These are phyloP conservation scores for Periparus ater DNA, from an alignment of 2,797 vertebrate genomes.

Conservation along the genomic window DNA sequence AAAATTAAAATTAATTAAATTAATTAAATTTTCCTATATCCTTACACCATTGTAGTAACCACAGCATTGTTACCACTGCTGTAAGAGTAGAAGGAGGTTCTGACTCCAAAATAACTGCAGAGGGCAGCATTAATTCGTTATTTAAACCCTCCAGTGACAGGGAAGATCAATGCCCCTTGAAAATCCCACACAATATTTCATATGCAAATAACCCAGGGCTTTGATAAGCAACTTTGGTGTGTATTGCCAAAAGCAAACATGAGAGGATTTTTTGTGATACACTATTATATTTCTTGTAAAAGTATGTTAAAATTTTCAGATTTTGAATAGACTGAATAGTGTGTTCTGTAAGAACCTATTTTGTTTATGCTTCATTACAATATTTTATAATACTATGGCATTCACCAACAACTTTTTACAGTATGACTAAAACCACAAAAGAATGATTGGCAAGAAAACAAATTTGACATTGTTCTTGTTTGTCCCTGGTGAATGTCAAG, in stretches of 20 bases:
- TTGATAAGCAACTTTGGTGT: neutral
- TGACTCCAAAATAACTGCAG: constrained; percentile 18
- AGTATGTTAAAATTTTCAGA: neutral
- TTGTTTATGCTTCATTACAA: neutral
- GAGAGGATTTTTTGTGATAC: neutral
- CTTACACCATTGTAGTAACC: neutral
- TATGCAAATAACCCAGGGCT: neutral
- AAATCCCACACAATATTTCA: neutral
- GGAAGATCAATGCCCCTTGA: neutral
- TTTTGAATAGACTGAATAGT: neutral
- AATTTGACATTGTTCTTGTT: neutral
- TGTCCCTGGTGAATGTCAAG: neutral
- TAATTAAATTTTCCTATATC: neutral
- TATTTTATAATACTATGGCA: neutral
- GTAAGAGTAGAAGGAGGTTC: neutral
- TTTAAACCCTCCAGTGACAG: neutral
- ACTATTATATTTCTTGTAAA: neutral
- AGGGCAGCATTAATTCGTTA: constrained; percentile 24
- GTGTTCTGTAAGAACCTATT: neutral
- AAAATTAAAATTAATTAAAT: too few relatives aligned
- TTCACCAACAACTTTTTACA: neutral
- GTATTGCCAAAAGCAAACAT: neutral
- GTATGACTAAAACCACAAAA: neutral
- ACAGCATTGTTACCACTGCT: neutral
- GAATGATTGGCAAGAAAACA: neutral